These are phyloP conservation scores for Coecobrya sp. DNA, from an alignment of 2,888 invertebrate species.

Conservation along the genomic window DNA sequence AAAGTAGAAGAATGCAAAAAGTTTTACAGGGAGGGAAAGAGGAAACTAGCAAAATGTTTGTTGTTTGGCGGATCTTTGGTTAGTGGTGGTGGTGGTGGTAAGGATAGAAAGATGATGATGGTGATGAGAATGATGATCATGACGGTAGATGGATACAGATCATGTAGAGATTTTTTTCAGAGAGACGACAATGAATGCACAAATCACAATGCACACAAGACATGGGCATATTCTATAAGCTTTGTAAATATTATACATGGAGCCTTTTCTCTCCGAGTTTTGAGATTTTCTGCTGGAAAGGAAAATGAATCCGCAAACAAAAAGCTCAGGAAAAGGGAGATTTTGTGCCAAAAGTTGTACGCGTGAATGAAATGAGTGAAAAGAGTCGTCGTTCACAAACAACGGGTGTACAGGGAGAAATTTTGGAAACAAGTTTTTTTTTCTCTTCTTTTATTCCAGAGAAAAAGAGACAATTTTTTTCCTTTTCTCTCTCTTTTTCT, in stretches of 20 bases:
- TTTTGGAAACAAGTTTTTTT: constrained; percentile 55
- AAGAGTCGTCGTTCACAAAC: constrained; percentile 38
- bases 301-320: constrained; percentile 56
- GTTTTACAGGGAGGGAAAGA: constrained; percentile 42
- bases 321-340: constrained; percentile 52
- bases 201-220: constrained; percentile 61
- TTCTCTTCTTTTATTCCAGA: constrained; percentile 1
- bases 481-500: not conserved
- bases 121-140: not conserved
- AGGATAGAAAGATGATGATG: too few relatives aligned
- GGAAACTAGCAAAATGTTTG: constrained; percentile 51
- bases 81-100: not conserved
- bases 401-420: constrained; percentile 63
- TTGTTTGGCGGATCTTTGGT: constrained; percentile 49
- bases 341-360: constrained; percentile 67
- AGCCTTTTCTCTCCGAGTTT: constrained; percentile 2
- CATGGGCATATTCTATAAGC: not conserved
- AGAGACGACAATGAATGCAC: constrained; percentile 48
- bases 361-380: constrained; percentile 62
- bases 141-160: constrained; percentile 28
- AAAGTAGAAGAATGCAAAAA: constrained; percentile 66
- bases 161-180: constrained; percentile 34
- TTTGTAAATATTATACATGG: not conserved
- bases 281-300: constrained; percentile 2
- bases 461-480: constrained; percentile 33